phyloP scores from a whole-genome alignment of 2,888 invertebrate genomes.

The Rhabditoides inermis region DNA sequence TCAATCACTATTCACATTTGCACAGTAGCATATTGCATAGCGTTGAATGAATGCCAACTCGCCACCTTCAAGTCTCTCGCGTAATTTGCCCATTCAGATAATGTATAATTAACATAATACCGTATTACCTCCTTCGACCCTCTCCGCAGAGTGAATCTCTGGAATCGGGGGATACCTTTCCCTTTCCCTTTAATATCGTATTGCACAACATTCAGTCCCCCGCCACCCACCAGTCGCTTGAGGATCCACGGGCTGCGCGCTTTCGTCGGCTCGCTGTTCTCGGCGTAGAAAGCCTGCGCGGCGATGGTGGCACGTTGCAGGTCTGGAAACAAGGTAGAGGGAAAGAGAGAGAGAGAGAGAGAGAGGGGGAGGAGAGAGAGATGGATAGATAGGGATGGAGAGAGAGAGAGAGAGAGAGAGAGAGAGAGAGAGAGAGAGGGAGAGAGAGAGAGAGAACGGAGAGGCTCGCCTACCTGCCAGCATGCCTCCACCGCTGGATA shows the following conservation, averaged over 20 bases:
- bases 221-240: constrained; percentile 37
- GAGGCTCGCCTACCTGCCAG: constrained; percentile 39
- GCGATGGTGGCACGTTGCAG: constrained; percentile 52
- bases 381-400: constrained; percentile 6
- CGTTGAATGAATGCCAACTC: no score
- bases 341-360: constrained; percentile 3
- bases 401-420: not conserved
- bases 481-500: constrained; percentile 47
- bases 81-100: no score
- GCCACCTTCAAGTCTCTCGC: no score
- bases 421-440: not conserved
- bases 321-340: constrained; percentile 26
- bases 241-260: constrained; percentile 51
- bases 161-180: no score
- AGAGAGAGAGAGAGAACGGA: not conserved
- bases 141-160: no score
- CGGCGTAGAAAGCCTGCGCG: constrained; percentile 50
- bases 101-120: no score
- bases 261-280: constrained; percentile 34
- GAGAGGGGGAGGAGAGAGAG: not conserved
- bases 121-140: no score
- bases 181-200: no score
- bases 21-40: no score
- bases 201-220: not conserved
- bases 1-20: no score